These are phyloP conservation scores for Trisateles emortualis DNA, from an alignment of 2,888 invertebrate genomes.

Conservation along the genomic window DNA sequence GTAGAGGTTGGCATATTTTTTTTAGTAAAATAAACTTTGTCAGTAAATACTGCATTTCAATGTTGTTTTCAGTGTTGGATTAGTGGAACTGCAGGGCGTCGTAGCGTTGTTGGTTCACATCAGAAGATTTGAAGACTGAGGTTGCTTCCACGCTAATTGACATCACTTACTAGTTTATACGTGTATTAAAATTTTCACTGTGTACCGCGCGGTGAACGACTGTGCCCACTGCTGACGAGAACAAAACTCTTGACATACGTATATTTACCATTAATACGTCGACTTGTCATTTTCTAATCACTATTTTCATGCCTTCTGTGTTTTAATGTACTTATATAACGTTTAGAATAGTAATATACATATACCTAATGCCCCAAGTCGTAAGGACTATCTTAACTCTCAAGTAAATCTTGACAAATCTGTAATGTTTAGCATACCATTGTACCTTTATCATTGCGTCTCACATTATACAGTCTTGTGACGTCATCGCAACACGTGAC, in stretches of 20 bases:
- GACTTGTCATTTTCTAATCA: conserved; percentile 41
- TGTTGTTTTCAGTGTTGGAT: conserved; percentile 60
- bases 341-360: conserved; percentile 24
- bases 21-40: not conserved
- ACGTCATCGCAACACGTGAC: conserved; percentile 1
- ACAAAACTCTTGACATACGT: conserved; percentile 5
- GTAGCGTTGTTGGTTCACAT: conserved; percentile 76
- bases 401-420: conserved; percentile 29
- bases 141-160: conserved; percentile 77
- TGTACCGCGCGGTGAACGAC: conserved; percentile 62
- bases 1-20: not conserved
- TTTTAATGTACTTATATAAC: conserved; percentile 34
- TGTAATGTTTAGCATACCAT: conserved; percentile 28
- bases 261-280: conserved; percentile 5
- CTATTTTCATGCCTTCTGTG: conserved; percentile 15
- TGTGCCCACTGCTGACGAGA: conserved; percentile 61
- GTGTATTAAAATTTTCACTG: conserved; percentile 70
- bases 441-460: conserved; percentile 19
- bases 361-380: conserved; percentile 40
- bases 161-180: conserved; percentile 76
- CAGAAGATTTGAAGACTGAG: conserved; percentile 82
- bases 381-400: conserved; percentile 16
- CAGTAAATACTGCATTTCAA: conserved; percentile 36
- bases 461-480: conserved; percentile 23
- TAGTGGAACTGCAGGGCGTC: conserved; percentile 64